These are phyloP conservation scores for Cosmia trapezina DNA, from an alignment of 2,888 invertebrate genomes.

Conservation along the genomic window DNA sequence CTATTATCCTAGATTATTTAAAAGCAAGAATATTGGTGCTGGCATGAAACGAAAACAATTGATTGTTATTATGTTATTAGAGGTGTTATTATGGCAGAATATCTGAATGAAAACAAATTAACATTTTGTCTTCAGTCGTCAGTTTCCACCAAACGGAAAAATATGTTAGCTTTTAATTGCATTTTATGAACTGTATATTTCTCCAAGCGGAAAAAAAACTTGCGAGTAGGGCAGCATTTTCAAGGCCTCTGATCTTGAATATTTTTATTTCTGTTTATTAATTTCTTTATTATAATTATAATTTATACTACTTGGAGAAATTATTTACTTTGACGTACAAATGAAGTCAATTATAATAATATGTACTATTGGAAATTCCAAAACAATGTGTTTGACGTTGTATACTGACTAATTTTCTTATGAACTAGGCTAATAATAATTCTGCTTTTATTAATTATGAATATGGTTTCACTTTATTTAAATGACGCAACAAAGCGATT, in stretches of 20 bases:
- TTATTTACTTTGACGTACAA: background rate
- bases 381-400: background rate
- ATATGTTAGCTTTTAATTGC: background rate
- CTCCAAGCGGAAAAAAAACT: background rate
- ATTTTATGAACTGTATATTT: background rate
- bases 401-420: constrained; percentile 1
- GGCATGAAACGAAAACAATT: constrained; percentile 27
- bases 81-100: background rate
- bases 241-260: background rate
- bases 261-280: background rate
- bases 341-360: too few relatives aligned
- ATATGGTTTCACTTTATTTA: background rate
- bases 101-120: background rate
- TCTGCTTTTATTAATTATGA: background rate
- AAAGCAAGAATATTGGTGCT: constrained; percentile 4
- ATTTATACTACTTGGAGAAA: background rate
- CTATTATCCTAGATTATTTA: constrained; percentile 40
- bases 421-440: constrained; percentile 1
- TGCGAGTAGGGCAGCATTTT: too few relatives aligned
- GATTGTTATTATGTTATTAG: background rate
- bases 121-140: background rate
- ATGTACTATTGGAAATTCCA: too few relatives aligned
- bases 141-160: too few relatives aligned
- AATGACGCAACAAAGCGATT: constrained; percentile 4
- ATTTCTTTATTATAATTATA: background rate